These are phyloP conservation scores for Dermatemys mawii DNA, from an alignment of 2,113 vertebrate genomes.

Conservation along the genomic window DNA sequence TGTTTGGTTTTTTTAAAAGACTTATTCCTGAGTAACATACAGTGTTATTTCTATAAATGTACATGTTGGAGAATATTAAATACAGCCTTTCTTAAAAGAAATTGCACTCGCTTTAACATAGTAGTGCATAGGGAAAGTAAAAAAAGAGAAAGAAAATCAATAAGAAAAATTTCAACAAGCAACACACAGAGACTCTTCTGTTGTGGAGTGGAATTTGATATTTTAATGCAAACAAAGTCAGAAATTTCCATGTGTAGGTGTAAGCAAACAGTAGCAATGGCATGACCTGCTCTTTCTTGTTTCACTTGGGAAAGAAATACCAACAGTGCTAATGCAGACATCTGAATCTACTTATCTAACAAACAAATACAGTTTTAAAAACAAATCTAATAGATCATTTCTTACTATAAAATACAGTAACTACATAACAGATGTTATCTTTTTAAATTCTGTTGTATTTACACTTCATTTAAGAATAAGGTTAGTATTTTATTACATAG, in stretches of 20 bases:
- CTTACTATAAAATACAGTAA: constrained; percentile 13
- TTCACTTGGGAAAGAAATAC: constrained; percentile 24
- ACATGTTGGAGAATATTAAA: neutral
- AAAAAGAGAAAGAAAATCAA: neutral
- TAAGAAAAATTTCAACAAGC: neutral
- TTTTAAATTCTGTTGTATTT: constrained; percentile 6
- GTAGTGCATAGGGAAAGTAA: neutral
- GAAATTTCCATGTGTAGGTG: constrained; percentile 14
- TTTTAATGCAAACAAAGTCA: neutral
- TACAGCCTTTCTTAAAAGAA: neutral
- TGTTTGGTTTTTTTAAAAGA: neutral
- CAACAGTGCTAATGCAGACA: neutral
- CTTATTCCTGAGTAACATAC: neutral
- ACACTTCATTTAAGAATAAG: neutral
- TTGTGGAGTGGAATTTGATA: neutral
- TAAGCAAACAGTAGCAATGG: constrained; percentile 26
- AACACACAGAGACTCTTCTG: neutral
- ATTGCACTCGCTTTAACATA: accelerated
- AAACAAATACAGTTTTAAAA: constrained; percentile 14
- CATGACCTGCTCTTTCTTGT: neutral
- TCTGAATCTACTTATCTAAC: constrained; percentile 41
- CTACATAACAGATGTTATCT: neutral
- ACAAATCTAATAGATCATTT: neutral
- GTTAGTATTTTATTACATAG: neutral
- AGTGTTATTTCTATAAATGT: neutral